phyloP scores from a whole-genome alignment of 2,888 invertebrate genomes.

The Stenurella melanura region DNA sequence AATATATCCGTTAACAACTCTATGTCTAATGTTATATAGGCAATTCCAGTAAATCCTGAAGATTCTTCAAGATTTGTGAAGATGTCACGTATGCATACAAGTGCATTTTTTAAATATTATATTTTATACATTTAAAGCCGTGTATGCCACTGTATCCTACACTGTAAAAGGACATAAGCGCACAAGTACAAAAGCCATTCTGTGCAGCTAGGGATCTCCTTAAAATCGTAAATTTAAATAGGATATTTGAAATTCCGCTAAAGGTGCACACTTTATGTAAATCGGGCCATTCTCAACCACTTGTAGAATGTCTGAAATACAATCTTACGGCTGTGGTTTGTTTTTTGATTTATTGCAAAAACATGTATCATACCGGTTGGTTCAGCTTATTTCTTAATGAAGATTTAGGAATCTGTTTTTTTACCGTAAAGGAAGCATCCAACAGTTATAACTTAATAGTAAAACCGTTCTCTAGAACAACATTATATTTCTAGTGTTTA shows the following conservation, averaged over 20 bases:
- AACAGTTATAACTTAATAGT: no score
- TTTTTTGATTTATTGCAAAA: background rate
- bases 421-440: no score
- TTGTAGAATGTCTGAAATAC: conserved; percentile 20
- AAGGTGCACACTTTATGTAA: conserved; percentile 26
- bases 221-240: conserved; percentile 9
- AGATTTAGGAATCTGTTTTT: background rate
- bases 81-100: no score
- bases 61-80: no score
- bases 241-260: conserved; percentile 23
- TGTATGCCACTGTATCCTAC: background rate
- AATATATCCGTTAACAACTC: no score
- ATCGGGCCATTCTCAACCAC: conserved; percentile 21
- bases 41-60: no score
- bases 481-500: no score
- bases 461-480: no score
- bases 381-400: background rate
- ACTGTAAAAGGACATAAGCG: background rate
- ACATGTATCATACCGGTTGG: background rate
- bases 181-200: background rate
- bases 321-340: background rate
- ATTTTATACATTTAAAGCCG: no score
- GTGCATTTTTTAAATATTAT: no score
- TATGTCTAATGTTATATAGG: no score
- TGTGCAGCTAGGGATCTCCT: background rate